Percentiles rank a stretch among this genome's conserved stretches.
These are phyloP conservation scores for Augiades crinisus DNA, from an alignment of 2,888 invertebrate species.

Conservation along the genomic window DNA sequence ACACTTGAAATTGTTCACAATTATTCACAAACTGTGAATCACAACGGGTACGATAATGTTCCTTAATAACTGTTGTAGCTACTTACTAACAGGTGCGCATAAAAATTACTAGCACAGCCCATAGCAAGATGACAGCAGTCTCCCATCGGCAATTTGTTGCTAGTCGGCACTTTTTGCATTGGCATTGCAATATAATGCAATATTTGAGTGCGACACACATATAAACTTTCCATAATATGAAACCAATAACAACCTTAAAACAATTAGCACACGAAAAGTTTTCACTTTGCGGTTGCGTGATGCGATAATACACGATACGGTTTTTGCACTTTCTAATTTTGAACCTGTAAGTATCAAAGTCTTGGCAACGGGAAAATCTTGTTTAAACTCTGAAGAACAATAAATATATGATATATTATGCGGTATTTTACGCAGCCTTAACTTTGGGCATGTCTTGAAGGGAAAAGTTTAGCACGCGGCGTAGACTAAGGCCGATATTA, in stretches of 20 bases:
- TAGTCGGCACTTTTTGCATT: no score
- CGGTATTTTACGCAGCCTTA: conserved; percentile 40
- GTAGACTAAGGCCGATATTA: conserved; percentile 61
- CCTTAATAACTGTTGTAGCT: not conserved
- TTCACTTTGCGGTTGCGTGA: conserved; percentile 7
- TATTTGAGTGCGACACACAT: no score
- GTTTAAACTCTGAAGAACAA: conserved; percentile 45
- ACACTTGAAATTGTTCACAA: not conserved
- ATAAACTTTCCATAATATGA: conserved; percentile 1
- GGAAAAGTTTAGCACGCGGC: conserved; percentile 63
- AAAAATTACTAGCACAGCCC: no score
- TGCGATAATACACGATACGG: conserved; percentile 8
- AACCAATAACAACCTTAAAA: conserved; percentile 31
- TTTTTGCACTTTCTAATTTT: conserved; percentile 17
- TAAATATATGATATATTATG: conserved; percentile 41
- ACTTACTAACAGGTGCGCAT: no score
- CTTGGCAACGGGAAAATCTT: conserved; percentile 38
- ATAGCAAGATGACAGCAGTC: no score
- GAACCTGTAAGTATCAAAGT: conserved; percentile 24
- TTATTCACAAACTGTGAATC: no score
- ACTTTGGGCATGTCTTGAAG: conserved; percentile 55
- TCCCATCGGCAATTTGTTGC: no score
- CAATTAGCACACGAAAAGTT: conserved; percentile 18
- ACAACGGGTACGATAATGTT: conserved; percentile 2
- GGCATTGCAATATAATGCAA: no score